Evolutionary conservation across 2,888 invertebrate genomes (phyloP), one percentile per base, ranked within the genome.

Genomic region (Steinernema carpocapsae): DNA sequence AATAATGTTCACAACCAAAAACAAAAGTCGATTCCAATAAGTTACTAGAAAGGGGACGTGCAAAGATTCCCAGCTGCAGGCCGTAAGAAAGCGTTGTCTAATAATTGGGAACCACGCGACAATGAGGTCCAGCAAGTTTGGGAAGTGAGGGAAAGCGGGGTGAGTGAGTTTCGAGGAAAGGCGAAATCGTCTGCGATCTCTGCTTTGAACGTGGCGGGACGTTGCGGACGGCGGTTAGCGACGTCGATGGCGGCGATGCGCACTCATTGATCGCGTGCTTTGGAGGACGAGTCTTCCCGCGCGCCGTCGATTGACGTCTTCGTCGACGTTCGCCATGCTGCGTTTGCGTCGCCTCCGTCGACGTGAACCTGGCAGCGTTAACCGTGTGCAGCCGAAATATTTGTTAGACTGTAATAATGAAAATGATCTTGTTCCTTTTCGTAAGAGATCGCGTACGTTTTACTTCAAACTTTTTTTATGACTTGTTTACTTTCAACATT

Each of bases 261-360:
- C 64, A 56, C 14, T 32, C 64, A 64, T 64, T 64, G 64, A 64
- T 64, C 32, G 64, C 64, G 64, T 26, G 64, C 56, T 48, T 48
- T 48, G 48, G 14, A 48, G 48, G 4, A 22, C 10, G 17, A 64
- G 64, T 64, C n/a, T 32, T 24, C 56, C 26, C 56, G 56, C 26
- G n/a, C 51, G 51, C 26, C 22, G 56, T 14, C 64, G 64, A 29
- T 64, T 64, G 64, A 64, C 64, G 64, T 26, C 37, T 64, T 64
- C 64, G 32, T 32, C 29, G 64, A 17, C 64, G 64, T 64, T 64
- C 32, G 32, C 64, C 64, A 32, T n/a, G 64, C 64, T n/a, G 64
- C 56, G 56, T 56, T 22, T 26, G 22, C 56, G 56, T 56, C 64
- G 24, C 64, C 19, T 64, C 64, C 19, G 24, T 64, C 32, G 64